Evolutionary conservation across 2,797 vertebrate species (phyloP), one percentile per base, ranked within the genome.

Genomic region (Cyprinodon diabolis): DNA sequence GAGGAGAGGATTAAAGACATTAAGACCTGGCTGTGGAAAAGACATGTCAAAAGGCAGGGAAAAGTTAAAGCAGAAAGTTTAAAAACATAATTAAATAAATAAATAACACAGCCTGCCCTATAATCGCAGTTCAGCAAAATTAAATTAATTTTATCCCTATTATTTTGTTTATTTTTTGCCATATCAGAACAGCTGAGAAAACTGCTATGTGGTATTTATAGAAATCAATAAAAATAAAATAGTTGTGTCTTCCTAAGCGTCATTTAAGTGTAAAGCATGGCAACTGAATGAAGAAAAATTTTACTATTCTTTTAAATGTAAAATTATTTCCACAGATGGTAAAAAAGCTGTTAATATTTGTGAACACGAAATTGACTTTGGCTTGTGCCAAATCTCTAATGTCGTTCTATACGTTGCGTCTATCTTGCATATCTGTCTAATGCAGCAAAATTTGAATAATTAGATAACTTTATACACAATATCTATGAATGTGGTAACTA

Each of bases 351-450:
- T 15, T 6, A 82, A 81, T 2, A 69, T 84, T 71, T 82, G 68
- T 8, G 67, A 80, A 69, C 78, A 86, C 77, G 78, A 84, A 90
- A 93, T 86, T 81, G 79, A 84, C 80, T 85, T 75, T 83, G 87
- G 89, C 88, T 86, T 81, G 68, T 82, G 86, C n/a, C 12, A 66
- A 66, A 47, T 66, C 62, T 66, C 62, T 47, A 66, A 47, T 66
- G 43, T 45, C 12, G 45, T 14, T 66, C 45, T 23, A 66, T 47
- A 47, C 40, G 45, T 23, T 6, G 62, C 14, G 23, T 45, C 43
- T 43, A 47, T 8, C 40, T 23, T 45, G 62, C 43, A 15, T 25
- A 15, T 45, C n/a, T 66, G 62, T 45, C 11, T 47, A 66, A 66
- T n/a, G 21, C 43, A 23, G n/a, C 3, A 66, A 13, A 47, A 21